These are phyloP conservation scores for Euclidia mi DNA, from an alignment of 2,888 invertebrate genomes.

Conservation along the genomic window DNA sequence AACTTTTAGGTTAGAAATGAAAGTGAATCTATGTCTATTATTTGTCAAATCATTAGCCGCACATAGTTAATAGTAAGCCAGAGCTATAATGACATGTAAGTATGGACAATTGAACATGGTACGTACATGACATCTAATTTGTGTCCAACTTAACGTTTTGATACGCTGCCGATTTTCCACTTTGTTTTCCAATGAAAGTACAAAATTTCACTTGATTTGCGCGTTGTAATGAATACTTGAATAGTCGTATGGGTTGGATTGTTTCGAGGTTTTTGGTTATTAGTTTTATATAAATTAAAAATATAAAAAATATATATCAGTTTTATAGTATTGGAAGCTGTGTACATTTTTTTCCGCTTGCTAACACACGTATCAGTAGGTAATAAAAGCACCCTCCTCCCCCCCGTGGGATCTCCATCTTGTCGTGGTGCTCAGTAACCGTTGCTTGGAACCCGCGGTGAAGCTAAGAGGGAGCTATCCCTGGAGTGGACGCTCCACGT, in stretches of 20 bases:
- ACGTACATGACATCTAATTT: conserved; percentile 59
- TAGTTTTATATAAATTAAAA: too few relatives aligned
- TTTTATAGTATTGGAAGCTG: too few relatives aligned
- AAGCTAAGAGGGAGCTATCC: too few relatives aligned
- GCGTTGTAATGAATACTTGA: conserved; percentile 25
- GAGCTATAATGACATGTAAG: conserved; percentile 33
- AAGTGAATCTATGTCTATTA: neutral
- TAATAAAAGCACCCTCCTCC: too few relatives aligned
- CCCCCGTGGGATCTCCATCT: too few relatives aligned
- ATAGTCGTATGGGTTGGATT: conserved; percentile 12
- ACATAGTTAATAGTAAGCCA: conserved; percentile 7
- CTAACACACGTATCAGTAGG: too few relatives aligned
- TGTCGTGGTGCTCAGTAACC: too few relatives aligned
- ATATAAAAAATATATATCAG: too few relatives aligned
- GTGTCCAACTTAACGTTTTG: conserved; percentile 52
- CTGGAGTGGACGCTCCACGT: too few relatives aligned
- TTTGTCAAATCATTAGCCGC: conserved; percentile 1
- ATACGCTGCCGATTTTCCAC: conserved; percentile 75
- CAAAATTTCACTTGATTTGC: conserved; percentile 73
- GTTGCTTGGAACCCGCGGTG: too few relatives aligned
- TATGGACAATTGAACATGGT: conserved; percentile 38
- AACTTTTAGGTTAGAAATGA: neutral
- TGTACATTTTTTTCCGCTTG: too few relatives aligned
- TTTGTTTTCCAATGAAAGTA: conserved; percentile 77
- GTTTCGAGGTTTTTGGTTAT: too few relatives aligned